Evolutionary conservation across 92 coral and sea anemone genomes (phyloP).

Genomic region (Bergia sp.): DNA sequence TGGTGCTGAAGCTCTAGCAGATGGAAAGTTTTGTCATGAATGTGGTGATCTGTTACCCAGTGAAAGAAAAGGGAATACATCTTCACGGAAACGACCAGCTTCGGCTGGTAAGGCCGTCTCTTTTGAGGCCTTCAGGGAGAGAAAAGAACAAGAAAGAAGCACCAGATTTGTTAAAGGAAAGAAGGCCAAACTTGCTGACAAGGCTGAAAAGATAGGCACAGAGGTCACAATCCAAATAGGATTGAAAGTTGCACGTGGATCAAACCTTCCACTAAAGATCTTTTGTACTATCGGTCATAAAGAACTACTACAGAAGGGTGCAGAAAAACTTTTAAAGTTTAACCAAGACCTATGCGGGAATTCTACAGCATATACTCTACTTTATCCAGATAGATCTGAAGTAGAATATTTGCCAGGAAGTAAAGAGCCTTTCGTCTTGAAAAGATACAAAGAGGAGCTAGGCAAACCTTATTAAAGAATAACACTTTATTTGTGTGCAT

Average conservation of each 20-base stretch:
- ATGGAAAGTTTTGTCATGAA: not conserved
- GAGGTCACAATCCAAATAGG: not conserved
- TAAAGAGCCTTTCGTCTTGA: no score
- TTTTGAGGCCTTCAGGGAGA: not conserved
- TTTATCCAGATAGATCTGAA: no score
- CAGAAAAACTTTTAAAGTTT: no score
- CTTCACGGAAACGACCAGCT: no score
- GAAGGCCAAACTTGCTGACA: not conserved
- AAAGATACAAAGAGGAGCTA: not conserved
- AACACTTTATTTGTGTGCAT: not conserved
- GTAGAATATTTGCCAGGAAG: no score
- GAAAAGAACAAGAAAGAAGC: not conserved
- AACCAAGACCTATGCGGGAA: no score
- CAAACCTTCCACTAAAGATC: no score
- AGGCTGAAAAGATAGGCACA: not conserved
- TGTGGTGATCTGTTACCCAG: not conserved
- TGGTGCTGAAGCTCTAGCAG: not conserved
- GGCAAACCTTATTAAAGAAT: slow-evolving; percentile 6
- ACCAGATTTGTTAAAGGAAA: not conserved
- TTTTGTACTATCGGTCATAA: no score
- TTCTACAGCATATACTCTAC: no score
- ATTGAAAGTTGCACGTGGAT: not conserved
- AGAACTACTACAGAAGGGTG: no score
- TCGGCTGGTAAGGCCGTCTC: not conserved
- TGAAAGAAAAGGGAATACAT: not conserved